phyloP scores from a whole-genome alignment of 23 tunicate genomes.

The Halocynthia roretzi region DNA sequence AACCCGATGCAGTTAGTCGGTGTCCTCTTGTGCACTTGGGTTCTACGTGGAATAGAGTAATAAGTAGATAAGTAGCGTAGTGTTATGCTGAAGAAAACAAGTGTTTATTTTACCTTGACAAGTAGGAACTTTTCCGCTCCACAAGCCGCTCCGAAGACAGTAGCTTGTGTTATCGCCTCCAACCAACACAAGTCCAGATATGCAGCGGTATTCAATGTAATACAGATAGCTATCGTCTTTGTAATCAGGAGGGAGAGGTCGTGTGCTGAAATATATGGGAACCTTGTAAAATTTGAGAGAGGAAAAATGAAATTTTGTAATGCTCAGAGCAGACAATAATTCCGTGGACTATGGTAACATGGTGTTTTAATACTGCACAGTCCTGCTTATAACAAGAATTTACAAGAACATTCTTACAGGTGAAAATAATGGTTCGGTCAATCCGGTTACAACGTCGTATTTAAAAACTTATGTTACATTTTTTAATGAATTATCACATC shows the following conservation, averaged over 20 bases:
- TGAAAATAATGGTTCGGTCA: too few relatives aligned
- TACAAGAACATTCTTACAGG: too few relatives aligned
- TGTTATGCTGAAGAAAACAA: neutral
- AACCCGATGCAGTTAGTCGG: neutral
- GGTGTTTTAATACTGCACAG: too few relatives aligned
- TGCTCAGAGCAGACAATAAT: too few relatives aligned
- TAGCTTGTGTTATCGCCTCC: slow-evolving; percentile 49
- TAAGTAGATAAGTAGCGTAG: neutral
- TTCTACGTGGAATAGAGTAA: neutral
- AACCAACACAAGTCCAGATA: slow-evolving; percentile 27
- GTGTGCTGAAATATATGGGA: slow-evolving; percentile 16
- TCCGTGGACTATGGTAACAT: too few relatives aligned
- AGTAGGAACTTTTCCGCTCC: slow-evolving; percentile 39
- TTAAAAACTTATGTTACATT: too few relatives aligned
- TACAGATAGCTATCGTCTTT: slow-evolving; percentile 38
- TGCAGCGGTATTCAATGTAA: slow-evolving; percentile 41
- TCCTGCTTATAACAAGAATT: too few relatives aligned
- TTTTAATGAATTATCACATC: neutral
- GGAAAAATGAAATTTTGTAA: too few relatives aligned
- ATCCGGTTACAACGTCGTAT: too few relatives aligned
- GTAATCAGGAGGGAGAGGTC: slow-evolving; percentile 33
- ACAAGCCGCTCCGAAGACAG: slow-evolving; percentile 30
- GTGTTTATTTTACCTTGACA: slow-evolving; percentile 25
- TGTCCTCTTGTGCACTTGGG: neutral
- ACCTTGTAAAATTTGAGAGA: neutral